Evolutionary conservation across 2,113 vertebrate genomes (phyloP).

Genomic region (Ahaetulla prasina): DNA sequence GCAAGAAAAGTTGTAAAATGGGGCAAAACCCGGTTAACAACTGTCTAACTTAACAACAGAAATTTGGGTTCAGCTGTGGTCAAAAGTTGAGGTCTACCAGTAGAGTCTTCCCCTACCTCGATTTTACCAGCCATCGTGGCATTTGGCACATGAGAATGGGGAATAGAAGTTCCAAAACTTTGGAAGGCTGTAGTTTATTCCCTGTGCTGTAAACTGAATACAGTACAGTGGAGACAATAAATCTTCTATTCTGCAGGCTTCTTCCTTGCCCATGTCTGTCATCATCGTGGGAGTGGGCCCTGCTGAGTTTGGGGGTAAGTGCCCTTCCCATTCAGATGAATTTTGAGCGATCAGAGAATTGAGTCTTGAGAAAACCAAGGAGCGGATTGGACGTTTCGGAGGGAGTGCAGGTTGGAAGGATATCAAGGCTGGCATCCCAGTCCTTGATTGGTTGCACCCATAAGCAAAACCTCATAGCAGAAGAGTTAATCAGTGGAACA

Average conservation of each 20-base stretch:
- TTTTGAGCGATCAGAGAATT: not conserved
- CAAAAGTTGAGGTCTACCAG: not conserved
- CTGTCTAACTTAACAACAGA: not conserved
- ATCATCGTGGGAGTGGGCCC: conserved; percentile 97
- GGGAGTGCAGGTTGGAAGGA: not conserved
- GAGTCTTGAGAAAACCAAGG: not conserved
- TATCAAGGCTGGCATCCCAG: not conserved
- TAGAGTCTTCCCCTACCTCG: not conserved
- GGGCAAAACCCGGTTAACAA: not conserved
- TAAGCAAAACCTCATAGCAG: not conserved
- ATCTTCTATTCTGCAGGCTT: conserved; percentile 73
- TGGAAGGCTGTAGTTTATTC: not conserved
- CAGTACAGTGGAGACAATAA: not conserved
- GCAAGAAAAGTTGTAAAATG: not conserved
- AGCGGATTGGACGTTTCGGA: not conserved
- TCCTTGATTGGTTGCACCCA: not conserved
- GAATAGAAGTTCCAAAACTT: not conserved
- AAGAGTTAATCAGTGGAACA: too few relatives aligned
- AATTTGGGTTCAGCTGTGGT: not conserved
- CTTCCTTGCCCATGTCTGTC: conserved; percentile 91
- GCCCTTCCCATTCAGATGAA: not conserved
- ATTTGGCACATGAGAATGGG: not conserved
- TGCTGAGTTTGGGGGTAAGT: conserved; percentile 95
- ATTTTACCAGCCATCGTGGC: not conserved
- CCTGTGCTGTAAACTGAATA: not conserved